phyloP scores from a whole-genome alignment of 1,140 invertebrate species.

The Maconellicoccus hirsutus region DNA sequence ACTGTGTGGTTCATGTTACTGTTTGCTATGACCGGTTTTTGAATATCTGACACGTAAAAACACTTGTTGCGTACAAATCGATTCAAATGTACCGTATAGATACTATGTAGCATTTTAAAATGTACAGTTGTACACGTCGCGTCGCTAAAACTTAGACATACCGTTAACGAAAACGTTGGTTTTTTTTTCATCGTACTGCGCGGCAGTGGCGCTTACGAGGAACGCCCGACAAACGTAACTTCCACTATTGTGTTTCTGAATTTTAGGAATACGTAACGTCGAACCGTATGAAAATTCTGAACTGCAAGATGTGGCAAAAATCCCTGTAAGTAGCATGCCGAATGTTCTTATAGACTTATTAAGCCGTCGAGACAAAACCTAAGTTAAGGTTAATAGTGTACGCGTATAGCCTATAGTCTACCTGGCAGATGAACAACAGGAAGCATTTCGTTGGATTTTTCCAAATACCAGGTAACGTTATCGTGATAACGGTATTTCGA shows the following conservation, averaged over 20 bases:
- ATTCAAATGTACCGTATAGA: too few relatives aligned
- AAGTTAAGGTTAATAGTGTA: too few relatives aligned
- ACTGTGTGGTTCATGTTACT: constrained; percentile 20
- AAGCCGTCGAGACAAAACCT: too few relatives aligned
- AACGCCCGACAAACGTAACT: constrained; percentile 6
- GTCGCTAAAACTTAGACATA: too few relatives aligned
- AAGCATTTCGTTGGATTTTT: not conserved
- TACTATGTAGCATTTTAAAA: too few relatives aligned
- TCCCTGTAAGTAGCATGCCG: too few relatives aligned
- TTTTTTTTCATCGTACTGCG: not conserved
- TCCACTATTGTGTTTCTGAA: constrained; percentile 16
- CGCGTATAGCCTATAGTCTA: too few relatives aligned
- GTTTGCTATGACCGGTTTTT: not conserved
- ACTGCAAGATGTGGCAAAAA: too few relatives aligned
- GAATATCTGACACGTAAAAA: not conserved
- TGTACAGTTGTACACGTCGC: too few relatives aligned
- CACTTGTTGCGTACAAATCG: too few relatives aligned
- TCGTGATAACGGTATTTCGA: constrained; percentile 41
- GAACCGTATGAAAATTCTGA: constrained; percentile 12
- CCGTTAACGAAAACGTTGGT: not conserved
- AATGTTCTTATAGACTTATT: too few relatives aligned
- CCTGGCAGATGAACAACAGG: not conserved
- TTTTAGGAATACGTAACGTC: constrained; percentile 15
- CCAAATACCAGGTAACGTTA: constrained; percentile 36
- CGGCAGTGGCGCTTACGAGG: not conserved